phyloP scores from a whole-genome alignment of 2,888 invertebrate species.

The Amphimallon solstitiale region DNA sequence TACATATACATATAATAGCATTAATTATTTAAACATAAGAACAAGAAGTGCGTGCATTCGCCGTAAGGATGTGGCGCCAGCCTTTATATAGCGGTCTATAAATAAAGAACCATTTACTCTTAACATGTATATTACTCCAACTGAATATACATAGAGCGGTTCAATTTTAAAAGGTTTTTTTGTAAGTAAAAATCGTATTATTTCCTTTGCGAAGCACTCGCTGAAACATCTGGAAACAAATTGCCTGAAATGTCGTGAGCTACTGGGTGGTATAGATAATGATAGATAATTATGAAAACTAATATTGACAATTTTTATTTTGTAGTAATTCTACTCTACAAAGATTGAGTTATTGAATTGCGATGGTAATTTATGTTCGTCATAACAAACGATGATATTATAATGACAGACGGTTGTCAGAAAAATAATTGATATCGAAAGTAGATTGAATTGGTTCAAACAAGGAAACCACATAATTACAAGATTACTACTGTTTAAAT shows the following conservation, averaged over 20 bases:
- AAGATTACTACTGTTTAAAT: constrained; percentile 46
- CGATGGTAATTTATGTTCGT: constrained; percentile 4
- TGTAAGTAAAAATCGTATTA: too few relatives aligned
- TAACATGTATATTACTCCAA: background rate
- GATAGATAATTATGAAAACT: constrained; percentile 54
- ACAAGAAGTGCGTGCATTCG: background rate
- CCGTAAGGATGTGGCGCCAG: constrained; percentile 11
- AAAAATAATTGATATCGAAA: constrained; percentile 29
- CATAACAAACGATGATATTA: constrained; percentile 1
- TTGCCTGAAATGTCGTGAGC: constrained; percentile 56
- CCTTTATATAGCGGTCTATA: background rate
- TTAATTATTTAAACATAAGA: constrained; percentile 7
- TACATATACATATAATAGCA: background rate
- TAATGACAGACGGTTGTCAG: constrained; percentile 8
- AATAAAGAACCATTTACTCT: background rate
- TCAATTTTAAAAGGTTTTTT: background rate
- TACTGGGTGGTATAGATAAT: constrained; percentile 59
- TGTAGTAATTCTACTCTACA: constrained; percentile 54
- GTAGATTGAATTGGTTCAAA: constrained; percentile 38
- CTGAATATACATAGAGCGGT: background rate
- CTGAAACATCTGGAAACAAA: constrained; percentile 32
- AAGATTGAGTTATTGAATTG: constrained; percentile 53
- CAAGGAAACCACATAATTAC: constrained; percentile 46
- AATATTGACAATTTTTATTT: constrained; percentile 54
- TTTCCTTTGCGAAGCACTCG: too few relatives aligned